Percentiles rank a stretch among this genome's conserved stretches.
phyloP scores from a whole-genome alignment of 2,797 vertebrate species.

The Thamnophis elegans region DNA sequence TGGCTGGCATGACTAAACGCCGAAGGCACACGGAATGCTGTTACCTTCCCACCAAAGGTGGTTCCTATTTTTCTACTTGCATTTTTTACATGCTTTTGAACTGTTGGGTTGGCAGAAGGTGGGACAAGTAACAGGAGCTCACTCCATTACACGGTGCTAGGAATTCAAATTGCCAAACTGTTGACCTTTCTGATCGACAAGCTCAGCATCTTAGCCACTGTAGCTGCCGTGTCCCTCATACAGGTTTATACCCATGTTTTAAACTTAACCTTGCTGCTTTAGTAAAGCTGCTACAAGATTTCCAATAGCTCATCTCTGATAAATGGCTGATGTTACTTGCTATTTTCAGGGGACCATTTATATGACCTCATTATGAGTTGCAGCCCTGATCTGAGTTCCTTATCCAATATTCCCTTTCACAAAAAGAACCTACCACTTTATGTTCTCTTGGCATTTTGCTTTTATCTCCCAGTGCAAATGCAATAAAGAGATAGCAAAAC shows the following conservation, averaged over 20 bases:
- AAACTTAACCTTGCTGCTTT: slow-evolving; percentile 35
- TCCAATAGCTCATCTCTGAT: slow-evolving; percentile 42
- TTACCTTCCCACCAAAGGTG: too few species aligned
- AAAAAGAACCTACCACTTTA: slow-evolving; percentile 40
- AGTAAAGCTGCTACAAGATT: slow-evolving; percentile 46
- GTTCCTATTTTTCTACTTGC: too few species aligned
- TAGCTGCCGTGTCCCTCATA: background rate
- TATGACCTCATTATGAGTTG: slow-evolving; percentile 54
- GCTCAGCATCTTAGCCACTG: too few species aligned
- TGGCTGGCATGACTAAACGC: too few species aligned
- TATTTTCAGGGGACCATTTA: slow-evolving; percentile 55
- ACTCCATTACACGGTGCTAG: too few species aligned
- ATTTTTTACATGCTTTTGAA: too few species aligned
- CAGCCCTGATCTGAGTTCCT: slow-evolving; percentile 41
- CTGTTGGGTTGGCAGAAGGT: too few species aligned
- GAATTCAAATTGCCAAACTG: too few species aligned
- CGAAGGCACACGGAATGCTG: too few species aligned
- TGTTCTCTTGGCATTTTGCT: background rate
- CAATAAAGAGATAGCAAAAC: slow-evolving; percentile 5
- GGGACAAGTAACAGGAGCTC: too few species aligned
- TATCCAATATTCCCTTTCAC: slow-evolving; percentile 42
- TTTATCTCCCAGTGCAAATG: slow-evolving; percentile 46
- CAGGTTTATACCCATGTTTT: background rate
- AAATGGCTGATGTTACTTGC: slow-evolving; percentile 46
- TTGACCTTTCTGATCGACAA: too few species aligned